These are phyloP conservation scores for Sander vitreus DNA, from an alignment of 2,113 vertebrate species.

Conservation along the genomic window DNA sequence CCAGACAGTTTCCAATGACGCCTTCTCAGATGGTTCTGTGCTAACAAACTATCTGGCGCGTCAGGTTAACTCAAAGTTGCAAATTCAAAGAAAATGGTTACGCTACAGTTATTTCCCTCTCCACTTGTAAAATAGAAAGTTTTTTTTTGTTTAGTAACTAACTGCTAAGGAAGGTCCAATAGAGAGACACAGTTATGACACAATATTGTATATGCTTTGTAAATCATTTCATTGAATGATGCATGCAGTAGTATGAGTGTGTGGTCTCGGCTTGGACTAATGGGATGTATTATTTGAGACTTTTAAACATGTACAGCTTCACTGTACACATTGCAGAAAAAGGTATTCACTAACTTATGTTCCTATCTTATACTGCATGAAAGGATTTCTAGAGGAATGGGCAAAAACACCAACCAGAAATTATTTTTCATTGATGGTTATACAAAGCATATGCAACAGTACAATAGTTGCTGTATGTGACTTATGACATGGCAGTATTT, in stretches of 20 bases:
- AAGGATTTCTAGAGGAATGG: neutral
- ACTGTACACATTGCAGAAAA: neutral
- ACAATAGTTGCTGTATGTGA: slow-evolving; percentile 14
- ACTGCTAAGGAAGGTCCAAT: neutral
- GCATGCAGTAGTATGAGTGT: neutral
- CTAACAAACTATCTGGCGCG: too few species aligned
- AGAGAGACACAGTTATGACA: neutral
- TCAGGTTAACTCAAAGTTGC: neutral
- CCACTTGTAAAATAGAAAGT: neutral
- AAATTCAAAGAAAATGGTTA: neutral
- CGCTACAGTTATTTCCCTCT: neutral
- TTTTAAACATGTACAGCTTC: neutral
- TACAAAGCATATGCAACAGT: slow-evolving; percentile 25
- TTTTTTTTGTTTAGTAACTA: neutral
- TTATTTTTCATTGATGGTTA: slow-evolving; percentile 6
- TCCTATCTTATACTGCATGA: neutral
- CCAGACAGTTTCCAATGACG: too few species aligned
- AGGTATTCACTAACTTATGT: neutral
- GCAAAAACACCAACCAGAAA: neutral
- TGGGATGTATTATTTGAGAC: neutral
- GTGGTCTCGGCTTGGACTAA: neutral
- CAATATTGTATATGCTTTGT: too few species aligned
- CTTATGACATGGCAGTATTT: slow-evolving; percentile 12
- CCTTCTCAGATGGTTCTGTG: too few species aligned
- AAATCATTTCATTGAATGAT: neutral